Conservation (phyloP, 2,888 invertebrate species). For the Ptychoptera albimana region DNA sequence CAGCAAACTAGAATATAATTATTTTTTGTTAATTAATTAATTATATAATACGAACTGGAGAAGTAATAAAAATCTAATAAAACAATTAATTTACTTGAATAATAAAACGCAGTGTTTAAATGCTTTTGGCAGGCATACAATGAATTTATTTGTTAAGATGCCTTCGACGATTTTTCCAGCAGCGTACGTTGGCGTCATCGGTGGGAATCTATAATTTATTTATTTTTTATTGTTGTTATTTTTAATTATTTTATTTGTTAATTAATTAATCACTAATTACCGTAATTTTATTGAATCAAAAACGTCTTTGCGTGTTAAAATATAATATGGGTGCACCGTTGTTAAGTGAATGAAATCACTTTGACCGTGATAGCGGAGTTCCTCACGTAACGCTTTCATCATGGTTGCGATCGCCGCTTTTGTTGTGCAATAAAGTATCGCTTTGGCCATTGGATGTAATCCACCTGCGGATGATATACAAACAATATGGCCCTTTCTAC, state of each 20-base stretch:
- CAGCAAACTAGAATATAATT: too few relatives aligned
- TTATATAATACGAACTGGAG: too few relatives aligned
- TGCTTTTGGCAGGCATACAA: conserved; percentile 10
- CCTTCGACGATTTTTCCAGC: conserved; percentile 11
- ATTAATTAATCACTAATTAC: not conserved
- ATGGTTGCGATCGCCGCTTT: conserved; percentile 32
- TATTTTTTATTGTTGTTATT: not conserved
- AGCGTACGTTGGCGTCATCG: conserved; percentile 10
- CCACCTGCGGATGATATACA: conserved; percentile 24
- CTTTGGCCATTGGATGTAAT: conserved; percentile 19
- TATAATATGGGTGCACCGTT: conserved; percentile 29
- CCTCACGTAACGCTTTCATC: conserved; percentile 19
- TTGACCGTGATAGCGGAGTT: conserved; percentile 11
- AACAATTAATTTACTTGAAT: too few relatives aligned
- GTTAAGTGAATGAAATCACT: conserved; percentile 13
- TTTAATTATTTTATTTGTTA: not conserved
- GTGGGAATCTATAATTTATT: conserved; percentile 10
- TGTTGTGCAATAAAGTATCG: conserved; percentile 28
- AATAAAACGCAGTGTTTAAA: too few relatives aligned
- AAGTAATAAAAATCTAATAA: too few relatives aligned
- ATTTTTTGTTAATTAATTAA: too few relatives aligned
- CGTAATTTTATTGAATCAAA: not conserved
- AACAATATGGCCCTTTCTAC: conserved; percentile 31
- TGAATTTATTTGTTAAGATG: conserved; percentile 9
- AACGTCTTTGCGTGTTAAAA: conserved; percentile 24